Evolutionary conservation across 2,797 vertebrate species (phyloP).

Genomic region (Sebastes dallii): DNA sequence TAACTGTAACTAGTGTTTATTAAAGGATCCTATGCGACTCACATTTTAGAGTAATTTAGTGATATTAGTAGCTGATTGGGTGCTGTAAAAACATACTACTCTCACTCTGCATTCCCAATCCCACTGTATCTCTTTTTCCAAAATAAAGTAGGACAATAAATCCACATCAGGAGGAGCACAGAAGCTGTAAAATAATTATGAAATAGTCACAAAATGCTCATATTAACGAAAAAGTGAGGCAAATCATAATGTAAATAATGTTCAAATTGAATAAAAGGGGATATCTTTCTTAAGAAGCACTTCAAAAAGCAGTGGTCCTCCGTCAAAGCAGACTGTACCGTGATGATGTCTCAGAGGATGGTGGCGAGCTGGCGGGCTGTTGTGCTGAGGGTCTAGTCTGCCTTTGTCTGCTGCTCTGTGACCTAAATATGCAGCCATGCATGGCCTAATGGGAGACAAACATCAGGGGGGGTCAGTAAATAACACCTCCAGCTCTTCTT

Average conservation of each 20-base stretch:
- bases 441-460: constrained; percentile 68
- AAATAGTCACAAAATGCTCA: not conserved
- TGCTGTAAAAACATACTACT: not conserved
- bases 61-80: not conserved
- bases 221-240: not conserved
- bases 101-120: not conserved
- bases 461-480: constrained; percentile 64
- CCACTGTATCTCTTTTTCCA: not conserved
- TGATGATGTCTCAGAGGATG: constrained; percentile 32
- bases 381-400: constrained; percentile 19
- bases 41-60: constrained; percentile 17
- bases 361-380: constrained; percentile 24
- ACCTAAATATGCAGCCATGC: constrained; percentile 81
- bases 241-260: not conserved
- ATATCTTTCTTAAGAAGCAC: not conserved
- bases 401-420: constrained; percentile 76
- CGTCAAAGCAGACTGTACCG: not conserved
- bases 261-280: not conserved
- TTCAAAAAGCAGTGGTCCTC: not conserved
- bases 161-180: not conserved
- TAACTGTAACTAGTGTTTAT: constrained; percentile 6
- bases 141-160: not conserved
- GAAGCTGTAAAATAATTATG: not conserved
- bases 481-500: constrained; percentile 67
- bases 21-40: not conserved